Percentiles rank a stretch among this genome's conserved stretches.
Conservation (phyloP, 2,113 vertebrate species). For the Leptobrachium ailaonicum region DNA sequence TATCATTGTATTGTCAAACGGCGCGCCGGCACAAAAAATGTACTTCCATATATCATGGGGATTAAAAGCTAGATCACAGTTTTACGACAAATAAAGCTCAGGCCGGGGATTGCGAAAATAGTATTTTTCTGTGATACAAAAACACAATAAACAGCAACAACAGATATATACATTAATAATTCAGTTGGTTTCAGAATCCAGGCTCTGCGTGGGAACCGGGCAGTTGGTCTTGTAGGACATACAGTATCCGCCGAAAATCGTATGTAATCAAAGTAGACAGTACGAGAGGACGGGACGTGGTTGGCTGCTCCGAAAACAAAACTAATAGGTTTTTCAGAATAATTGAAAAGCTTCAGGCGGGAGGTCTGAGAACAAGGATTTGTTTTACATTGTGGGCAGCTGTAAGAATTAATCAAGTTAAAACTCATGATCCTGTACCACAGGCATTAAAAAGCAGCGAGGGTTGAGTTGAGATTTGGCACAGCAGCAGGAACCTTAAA, state of each 20-base stretch:
- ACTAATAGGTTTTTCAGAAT: slow-evolving; percentile 20
- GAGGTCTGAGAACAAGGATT: slow-evolving; percentile 13
- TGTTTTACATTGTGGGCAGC: slow-evolving; percentile 32
- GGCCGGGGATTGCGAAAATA: too few relatives aligned
- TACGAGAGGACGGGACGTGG: slow-evolving; percentile 18
- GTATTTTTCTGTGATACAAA: not conserved
- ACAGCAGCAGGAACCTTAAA: not conserved
- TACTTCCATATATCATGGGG: too few relatives aligned
- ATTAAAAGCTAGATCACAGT: too few relatives aligned
- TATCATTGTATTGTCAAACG: not conserved
- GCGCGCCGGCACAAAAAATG: too few relatives aligned
- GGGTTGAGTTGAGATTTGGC: not conserved
- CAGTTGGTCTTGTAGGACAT: slow-evolving; percentile 11
- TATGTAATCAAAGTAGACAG: slow-evolving; percentile 28
- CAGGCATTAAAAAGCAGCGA: slow-evolving; percentile 7
- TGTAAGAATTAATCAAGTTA: slow-evolving; percentile 43
- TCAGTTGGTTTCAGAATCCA: slow-evolving; percentile 1
- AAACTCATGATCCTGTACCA: slow-evolving; percentile 27
- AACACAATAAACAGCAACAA: not conserved
- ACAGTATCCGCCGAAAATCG: not conserved
- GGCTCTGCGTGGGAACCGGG: not conserved
- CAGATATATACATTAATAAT: slow-evolving; percentile 8
- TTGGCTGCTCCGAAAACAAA: slow-evolving; percentile 36
- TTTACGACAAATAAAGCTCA: too few relatives aligned
- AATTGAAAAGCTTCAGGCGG: slow-evolving; percentile 43